Conservation (phyloP, 2,888 invertebrate genomes). For the Chloroclystis v-ata region DNA sequence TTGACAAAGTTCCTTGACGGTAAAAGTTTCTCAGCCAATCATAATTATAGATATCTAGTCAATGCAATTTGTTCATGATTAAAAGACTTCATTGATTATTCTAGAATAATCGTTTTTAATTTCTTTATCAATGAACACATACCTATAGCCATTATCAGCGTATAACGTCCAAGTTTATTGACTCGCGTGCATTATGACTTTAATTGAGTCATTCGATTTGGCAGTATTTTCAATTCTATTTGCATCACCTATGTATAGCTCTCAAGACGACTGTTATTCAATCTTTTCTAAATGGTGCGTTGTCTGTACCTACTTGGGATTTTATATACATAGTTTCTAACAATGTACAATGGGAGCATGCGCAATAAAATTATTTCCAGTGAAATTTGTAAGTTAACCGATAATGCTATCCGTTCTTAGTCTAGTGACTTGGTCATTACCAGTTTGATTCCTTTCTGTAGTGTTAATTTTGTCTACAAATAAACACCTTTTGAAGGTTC, state of each 20-base stretch:
- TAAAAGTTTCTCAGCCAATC: no score
- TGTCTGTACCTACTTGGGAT: constrained; percentile 5
- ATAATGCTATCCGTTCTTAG: not conserved
- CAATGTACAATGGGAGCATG: constrained; percentile 6
- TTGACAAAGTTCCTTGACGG: no score
- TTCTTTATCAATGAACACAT: constrained; percentile 3
- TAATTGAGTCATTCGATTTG: constrained; percentile 18
- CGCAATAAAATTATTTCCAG: not conserved
- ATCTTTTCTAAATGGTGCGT: constrained; percentile 14
- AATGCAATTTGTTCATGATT: no score
- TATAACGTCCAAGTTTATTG: constrained; percentile 4
- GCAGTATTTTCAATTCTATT: constrained; percentile 24
- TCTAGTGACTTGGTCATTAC: not conserved
- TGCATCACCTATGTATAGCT: constrained; percentile 14
- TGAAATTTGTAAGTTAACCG: not conserved
- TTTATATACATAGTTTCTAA: constrained; percentile 3
- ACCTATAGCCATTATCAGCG: constrained; percentile 6
- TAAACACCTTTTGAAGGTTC: not conserved
- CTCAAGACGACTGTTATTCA: constrained; percentile 11
- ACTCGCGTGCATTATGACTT: constrained; percentile 12
- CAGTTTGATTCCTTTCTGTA: not conserved
- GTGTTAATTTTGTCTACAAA: not conserved
- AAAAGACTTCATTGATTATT: no score
- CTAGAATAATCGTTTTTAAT: not conserved
- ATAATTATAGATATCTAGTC: no score